A percentile compares a stretch with the other conserved stretches of the same genome.
These are phyloP conservation scores for Ameiurus melas DNA, from an alignment of 2,113 vertebrate genomes.

Conservation along the genomic window DNA sequence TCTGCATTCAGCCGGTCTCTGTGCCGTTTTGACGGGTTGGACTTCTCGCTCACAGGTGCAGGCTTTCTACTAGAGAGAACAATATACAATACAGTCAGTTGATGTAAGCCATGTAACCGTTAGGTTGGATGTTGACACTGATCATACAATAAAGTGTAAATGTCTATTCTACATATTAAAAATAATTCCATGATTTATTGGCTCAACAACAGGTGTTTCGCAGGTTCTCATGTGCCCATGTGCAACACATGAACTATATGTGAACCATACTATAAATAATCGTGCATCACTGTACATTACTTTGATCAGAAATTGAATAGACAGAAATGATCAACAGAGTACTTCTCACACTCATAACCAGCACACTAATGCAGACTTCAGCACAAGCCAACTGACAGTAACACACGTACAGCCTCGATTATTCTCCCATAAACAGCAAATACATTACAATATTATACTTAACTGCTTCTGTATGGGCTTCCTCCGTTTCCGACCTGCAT, in stretches of 20 bases:
- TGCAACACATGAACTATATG: neutral
- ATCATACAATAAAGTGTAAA: neutral
- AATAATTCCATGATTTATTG: neutral
- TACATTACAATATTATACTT: conserved; percentile 62
- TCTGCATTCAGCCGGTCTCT: conserved; percentile 92
- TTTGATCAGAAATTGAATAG: neutral
- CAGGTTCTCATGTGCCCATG: neutral
- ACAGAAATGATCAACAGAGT: neutral
- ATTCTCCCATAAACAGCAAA: neutral
- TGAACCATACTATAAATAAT: neutral
- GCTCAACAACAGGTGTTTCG: neutral
- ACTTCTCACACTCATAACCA: neutral
- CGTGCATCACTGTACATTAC: neutral
- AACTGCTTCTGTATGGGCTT: conserved; percentile 96
- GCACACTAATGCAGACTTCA: neutral
- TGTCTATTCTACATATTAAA: neutral
- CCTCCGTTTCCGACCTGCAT: conserved; percentile 91
- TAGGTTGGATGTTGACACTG: neutral
- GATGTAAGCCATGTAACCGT: neutral
- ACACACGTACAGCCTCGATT: neutral
- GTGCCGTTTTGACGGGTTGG: conserved; percentile 95
- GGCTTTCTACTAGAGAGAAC: conserved; percentile 78
- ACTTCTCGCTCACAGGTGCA: conserved; percentile 80
- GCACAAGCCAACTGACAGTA: neutral
- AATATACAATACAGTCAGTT: neutral